Evolutionary conservation across 2,797 vertebrate genomes (phyloP).

Genomic region (Phyllotis vaccarum): DNA sequence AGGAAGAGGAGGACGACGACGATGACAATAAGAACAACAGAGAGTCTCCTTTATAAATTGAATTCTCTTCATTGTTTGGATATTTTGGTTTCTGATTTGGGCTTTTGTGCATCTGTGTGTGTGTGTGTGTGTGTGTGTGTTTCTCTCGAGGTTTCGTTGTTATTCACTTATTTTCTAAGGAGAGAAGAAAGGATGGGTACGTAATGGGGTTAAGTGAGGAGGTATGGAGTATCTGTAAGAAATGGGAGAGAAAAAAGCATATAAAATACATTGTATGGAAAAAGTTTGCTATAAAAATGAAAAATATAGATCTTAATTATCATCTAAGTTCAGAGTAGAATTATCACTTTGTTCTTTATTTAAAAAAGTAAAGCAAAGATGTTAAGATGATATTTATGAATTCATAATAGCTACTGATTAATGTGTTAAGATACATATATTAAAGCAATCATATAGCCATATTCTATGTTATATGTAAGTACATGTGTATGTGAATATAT

Average conservation of each 20-base stretch:
- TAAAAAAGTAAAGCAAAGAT: slow-evolving; percentile 9
- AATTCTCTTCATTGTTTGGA: background rate
- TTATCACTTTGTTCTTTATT: slow-evolving; percentile 8
- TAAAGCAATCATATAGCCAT: background rate
- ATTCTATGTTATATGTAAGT: background rate
- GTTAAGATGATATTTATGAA: slow-evolving; percentile 20
- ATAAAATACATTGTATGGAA: background rate
- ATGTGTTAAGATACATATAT: background rate
- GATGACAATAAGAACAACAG: no score
- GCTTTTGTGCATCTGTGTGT: background rate
- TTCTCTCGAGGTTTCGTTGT: background rate
- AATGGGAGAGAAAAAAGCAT: background rate
- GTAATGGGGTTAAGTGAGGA: no score
- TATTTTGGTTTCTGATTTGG: background rate
- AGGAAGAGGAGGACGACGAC: no score
- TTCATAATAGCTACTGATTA: background rate
- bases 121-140: background rate
- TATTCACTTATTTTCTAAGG: background rate
- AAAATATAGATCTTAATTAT: background rate
- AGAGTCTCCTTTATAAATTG: background rate
- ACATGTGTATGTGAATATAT: background rate
- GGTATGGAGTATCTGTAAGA: background rate
- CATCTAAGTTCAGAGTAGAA: background rate
- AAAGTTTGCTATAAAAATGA: background rate
- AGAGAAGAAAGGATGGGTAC: background rate